Evolutionary conservation across 2,113 vertebrate species (phyloP).

Genomic region (Callaeas wilsoni): DNA sequence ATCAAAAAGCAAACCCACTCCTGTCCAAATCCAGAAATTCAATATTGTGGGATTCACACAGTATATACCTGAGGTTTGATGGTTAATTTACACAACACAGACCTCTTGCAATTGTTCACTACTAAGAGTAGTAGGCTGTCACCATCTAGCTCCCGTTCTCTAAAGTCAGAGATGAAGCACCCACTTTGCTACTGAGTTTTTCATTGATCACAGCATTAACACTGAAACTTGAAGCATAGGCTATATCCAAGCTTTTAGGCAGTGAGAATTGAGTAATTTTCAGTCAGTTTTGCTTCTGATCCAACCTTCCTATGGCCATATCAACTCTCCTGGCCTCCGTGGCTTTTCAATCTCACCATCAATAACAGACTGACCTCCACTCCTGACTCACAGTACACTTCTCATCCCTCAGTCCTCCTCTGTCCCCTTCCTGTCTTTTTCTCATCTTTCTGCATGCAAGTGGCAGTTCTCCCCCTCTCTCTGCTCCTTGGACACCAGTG

Average conservation of each 20-base stretch:
- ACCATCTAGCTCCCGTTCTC: not conserved
- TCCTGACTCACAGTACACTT: not conserved
- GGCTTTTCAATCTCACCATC: not conserved
- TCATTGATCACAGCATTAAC: rapidly evolving
- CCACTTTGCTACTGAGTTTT: not conserved
- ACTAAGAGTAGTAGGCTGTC: not conserved
- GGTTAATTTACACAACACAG: not conserved
- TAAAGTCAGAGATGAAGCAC: not conserved
- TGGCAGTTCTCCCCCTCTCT: not conserved
- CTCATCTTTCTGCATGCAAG: not conserved
- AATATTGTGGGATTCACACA: not conserved
- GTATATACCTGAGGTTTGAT: not conserved
- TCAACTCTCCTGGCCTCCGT: not conserved
- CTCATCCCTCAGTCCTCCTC: not conserved
- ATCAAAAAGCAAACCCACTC: not conserved
- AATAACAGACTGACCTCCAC: not conserved
- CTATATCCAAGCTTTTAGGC: not conserved
- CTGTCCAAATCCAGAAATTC: not conserved
- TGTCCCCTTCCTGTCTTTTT: not conserved
- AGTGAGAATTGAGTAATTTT: not conserved
- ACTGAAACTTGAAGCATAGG: not conserved
- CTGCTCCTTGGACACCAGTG: not conserved
- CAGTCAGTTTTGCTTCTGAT: not conserved
- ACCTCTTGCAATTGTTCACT: not conserved
- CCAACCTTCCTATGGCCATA: rapidly evolving